These are phyloP conservation scores for Argyrosomus regius DNA, from an alignment of 2,797 vertebrate species.

Conservation along the genomic window DNA sequence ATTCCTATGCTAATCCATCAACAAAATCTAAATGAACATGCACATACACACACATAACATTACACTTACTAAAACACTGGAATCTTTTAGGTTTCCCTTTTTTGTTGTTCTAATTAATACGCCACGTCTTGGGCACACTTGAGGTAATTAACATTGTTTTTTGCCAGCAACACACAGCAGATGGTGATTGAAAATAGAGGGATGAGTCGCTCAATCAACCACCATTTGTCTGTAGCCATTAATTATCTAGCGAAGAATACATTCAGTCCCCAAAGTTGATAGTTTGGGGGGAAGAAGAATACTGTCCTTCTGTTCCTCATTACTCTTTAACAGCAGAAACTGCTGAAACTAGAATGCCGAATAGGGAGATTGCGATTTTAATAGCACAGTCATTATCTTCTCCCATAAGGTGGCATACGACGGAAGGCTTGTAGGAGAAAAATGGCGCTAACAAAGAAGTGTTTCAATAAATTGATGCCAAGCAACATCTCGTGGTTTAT, in stretches of 20 bases:
- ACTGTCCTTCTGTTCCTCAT: slow-evolving; percentile 89
- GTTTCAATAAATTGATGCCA: slow-evolving; percentile 56
- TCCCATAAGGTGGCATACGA: slow-evolving; percentile 80
- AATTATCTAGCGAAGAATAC: slow-evolving; percentile 88
- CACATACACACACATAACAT: slow-evolving; percentile 29
- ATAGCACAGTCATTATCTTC: slow-evolving; percentile 80
- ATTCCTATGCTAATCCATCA: slow-evolving; percentile 57
- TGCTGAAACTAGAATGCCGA: slow-evolving; percentile 78
- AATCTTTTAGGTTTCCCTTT: slow-evolving; percentile 77
- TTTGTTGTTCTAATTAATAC: slow-evolving; percentile 86
- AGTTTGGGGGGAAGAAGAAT: slow-evolving; percentile 83
- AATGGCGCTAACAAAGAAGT: slow-evolving; percentile 46
- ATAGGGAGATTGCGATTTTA: slow-evolving; percentile 80
- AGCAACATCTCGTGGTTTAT: slow-evolving; percentile 53
- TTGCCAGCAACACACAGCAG: slow-evolving; percentile 84
- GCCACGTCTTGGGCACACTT: slow-evolving; percentile 84
- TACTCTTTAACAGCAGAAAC: slow-evolving; percentile 86
- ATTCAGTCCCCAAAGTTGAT: slow-evolving; percentile 87
- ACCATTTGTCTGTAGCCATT: slow-evolving; percentile 89
- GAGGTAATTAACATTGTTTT: slow-evolving; percentile 88
- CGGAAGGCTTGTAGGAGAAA: slow-evolving; percentile 58
- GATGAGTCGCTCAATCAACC: slow-evolving; percentile 89
- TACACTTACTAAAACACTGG: slow-evolving; percentile 56
- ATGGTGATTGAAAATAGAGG: slow-evolving; percentile 89
- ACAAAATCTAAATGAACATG: slow-evolving; percentile 55